These are phyloP conservation scores for Columbina picui DNA, from an alignment of 2,113 vertebrate species.

Conservation along the genomic window DNA sequence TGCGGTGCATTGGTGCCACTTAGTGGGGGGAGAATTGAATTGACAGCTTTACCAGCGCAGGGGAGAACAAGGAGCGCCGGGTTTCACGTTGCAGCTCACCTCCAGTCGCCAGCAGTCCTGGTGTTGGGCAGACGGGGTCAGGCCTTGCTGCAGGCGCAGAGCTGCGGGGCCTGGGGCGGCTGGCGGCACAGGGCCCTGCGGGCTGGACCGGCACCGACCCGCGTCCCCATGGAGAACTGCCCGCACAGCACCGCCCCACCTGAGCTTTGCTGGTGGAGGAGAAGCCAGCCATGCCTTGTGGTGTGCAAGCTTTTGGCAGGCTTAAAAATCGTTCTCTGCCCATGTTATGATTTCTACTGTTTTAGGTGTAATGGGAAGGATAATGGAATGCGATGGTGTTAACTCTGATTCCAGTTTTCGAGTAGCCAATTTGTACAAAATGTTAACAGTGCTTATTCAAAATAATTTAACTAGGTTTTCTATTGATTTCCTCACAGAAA, in stretches of 20 bases:
- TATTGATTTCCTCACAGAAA: not conserved
- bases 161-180: not conserved
- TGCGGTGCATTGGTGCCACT: conserved; percentile 79
- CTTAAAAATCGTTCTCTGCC: not conserved
- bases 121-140: no score
- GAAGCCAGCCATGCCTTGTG: not conserved
- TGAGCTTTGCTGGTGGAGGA: not conserved
- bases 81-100: not conserved
- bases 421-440: not conserved
- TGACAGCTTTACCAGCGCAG: conserved; percentile 51
- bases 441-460: not conserved
- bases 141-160: not conserved
- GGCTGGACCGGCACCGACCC: not conserved
- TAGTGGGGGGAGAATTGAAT: conserved; percentile 78
- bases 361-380: not conserved
- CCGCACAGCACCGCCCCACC: not conserved
- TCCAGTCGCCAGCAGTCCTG: not conserved
- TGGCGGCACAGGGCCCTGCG: not conserved
- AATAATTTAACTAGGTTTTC: not conserved
- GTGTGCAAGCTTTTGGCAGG: not conserved
- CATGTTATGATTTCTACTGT: not conserved
- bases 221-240: not conserved
- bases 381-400: not conserved
- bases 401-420: not conserved
- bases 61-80: not conserved